These are phyloP conservation scores for fruit fly (Drosophila melanogaster) DNA, from an alignment of 1,140 invertebrate genomes.

Conservation along the genomic window DNA sequence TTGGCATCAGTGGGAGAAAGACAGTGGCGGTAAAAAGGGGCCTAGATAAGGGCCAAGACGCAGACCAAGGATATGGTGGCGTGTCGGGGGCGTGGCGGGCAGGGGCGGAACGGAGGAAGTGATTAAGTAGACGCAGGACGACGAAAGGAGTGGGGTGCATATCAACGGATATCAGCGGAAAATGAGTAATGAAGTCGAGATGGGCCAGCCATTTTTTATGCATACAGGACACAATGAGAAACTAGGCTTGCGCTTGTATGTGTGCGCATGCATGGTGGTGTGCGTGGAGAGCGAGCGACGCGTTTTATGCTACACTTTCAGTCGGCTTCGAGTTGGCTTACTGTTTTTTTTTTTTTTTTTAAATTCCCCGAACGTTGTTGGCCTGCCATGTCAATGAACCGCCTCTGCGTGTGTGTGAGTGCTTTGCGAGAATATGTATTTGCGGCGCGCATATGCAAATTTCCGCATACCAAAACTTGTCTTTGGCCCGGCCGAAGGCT, in stretches of 20 bases:
- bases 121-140: conserved; percentile 61
- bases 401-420: conserved; percentile 32
- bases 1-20: conserved; percentile 74
- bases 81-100: no score
- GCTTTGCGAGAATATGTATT: conserved; percentile 23
- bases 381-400: conserved; percentile 71
- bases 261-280: conserved; percentile 10
- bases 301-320: conserved; percentile 52
- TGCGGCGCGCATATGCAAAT: conserved; percentile 57
- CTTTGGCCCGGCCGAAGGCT: conserved; percentile 56
- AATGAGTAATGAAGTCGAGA: conserved; percentile 81
- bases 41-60: conserved; percentile 33
- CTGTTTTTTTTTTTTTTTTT: no score
- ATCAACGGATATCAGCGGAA: conserved; percentile 80
- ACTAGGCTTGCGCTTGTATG: conserved; percentile 53
- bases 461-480: conserved; percentile 70
- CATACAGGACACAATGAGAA: conserved; percentile 70
- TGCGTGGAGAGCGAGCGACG: conserved; percentile 38
- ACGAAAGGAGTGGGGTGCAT: conserved; percentile 27
- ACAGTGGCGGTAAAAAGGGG: conserved; percentile 11
- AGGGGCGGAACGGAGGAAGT: conserved; percentile 38
- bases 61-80: conserved; percentile 16
- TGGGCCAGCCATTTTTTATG: conserved; percentile 56
- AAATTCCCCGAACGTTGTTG: conserved; percentile 63
- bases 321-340: conserved; percentile 32